phyloP scores from a whole-genome alignment of 2,113 vertebrate species.

The Chascanopsetta lugubris region DNA sequence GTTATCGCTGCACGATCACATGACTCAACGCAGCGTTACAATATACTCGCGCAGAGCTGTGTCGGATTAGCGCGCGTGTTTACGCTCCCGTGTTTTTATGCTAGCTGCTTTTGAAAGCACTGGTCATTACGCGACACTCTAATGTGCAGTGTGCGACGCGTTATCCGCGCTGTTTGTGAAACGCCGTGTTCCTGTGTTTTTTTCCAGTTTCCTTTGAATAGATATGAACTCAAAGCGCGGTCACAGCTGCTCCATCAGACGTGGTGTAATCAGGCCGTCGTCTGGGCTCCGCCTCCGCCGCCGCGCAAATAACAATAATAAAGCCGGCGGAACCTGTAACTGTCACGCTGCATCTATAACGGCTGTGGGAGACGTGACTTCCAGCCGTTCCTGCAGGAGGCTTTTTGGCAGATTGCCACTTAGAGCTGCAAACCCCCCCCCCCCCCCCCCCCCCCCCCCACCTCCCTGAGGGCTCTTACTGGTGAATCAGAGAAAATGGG shows the following conservation, averaged over 20 bases:
- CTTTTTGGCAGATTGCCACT: constrained; percentile 83
- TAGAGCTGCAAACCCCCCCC: too few species aligned
- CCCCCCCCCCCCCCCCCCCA: too few species aligned
- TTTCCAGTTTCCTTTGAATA: constrained; percentile 42
- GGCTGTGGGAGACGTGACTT: constrained; percentile 70
- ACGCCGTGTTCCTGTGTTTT: constrained; percentile 18
- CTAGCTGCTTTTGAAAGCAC: constrained; percentile 12
- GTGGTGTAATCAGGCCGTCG: constrained; percentile 65
- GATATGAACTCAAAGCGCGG: constrained; percentile 32
- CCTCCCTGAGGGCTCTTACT: constrained; percentile 80
- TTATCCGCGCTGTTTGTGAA: constrained; percentile 20
- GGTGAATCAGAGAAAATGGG: constrained; percentile 84
- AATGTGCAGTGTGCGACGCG: constrained; percentile 19
- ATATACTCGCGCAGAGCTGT: too few species aligned
- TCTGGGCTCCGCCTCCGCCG: constrained; percentile 36
- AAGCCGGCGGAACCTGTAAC: constrained; percentile 67
- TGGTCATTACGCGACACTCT: constrained; percentile 50
- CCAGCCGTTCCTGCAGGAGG: constrained; percentile 71
- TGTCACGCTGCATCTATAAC: constrained; percentile 67
- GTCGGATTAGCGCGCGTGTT: too few species aligned
- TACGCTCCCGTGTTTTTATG: constrained; percentile 2
- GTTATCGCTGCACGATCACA: too few species aligned
- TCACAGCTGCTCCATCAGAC: constrained; percentile 62
- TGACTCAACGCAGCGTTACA: too few species aligned
- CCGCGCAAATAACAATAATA: constrained; percentile 77